Evolutionary conservation across 2,113 vertebrate genomes (phyloP), one percentile per base, ranked within the genome.

Genomic region (Malurus alboscapulatus): DNA sequence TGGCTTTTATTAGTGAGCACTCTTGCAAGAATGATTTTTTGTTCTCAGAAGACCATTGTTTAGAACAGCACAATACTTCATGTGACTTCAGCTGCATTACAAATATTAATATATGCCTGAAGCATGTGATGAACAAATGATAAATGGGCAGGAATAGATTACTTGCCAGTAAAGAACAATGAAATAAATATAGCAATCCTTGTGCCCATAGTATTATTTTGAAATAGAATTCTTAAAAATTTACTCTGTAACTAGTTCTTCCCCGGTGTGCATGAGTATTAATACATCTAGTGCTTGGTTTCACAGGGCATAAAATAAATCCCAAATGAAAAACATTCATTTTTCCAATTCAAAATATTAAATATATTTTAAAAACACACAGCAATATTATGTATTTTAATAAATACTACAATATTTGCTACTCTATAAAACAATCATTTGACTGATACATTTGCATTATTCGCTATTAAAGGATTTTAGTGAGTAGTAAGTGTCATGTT

Each of bases 121-220:
- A 66, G 26, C 57, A 84, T 68, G 65, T 76, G 71, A 93, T 87
- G 75, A 91, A 38, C 32, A 75, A 42, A 75, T 91, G 76, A 92
- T 93, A 66, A 84, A 88, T 66, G 32, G 84, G 40, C 29, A 87
- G 62, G 34, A 88, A 44, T 40, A 71, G 40, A 61, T 89, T 87
- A 83, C 51, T 81, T 94, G 61, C 48, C 82, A 95, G 17, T 81
- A 53, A 76, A 94, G 54, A 92, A 68, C 73, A 90, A 44, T 75
- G 63, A 82, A 63, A 80, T 36, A 91, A 92, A 77, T 80, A 67
- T 3, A 83, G 36, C 45, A 77, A 29, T 55, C 50, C 32, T 88
- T 4, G 2, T 74, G 45, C 53, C 44, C 17, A 22, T 24, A 48
- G 34, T 53, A 62, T 66, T 94, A 42, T 88, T 93, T 91, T 81